Conservation (phyloP, 2,113 vertebrate genomes). For the Glaucidium brasilianum region DNA sequence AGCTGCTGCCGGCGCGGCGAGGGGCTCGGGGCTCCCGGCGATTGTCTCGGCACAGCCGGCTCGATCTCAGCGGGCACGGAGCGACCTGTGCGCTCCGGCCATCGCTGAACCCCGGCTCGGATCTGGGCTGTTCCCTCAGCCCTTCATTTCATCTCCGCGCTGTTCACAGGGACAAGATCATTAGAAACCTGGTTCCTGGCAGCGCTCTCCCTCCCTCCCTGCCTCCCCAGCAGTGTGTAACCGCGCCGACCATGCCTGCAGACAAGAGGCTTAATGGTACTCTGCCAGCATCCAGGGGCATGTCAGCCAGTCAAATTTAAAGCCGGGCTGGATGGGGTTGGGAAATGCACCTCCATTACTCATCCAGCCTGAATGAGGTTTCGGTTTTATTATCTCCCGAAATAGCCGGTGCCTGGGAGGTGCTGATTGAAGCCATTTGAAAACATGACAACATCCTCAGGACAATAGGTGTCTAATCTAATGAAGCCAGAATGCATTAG, state of each 20-base stretch:
- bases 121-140: neutral
- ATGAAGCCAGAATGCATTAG: constrained; percentile 53
- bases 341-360: constrained; percentile 37
- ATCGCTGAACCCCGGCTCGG: neutral
- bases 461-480: constrained; percentile 60
- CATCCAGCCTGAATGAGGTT: constrained; percentile 53
- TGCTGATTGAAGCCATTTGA: constrained; percentile 65
- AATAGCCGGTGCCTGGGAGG: constrained; percentile 49
- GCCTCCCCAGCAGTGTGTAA: constrained; percentile 22
- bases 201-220: constrained; percentile 12
- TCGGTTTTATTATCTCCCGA: constrained; percentile 41
- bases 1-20: no score
- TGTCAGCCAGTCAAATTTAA: constrained; percentile 50
- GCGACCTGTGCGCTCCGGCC: no score
- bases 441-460: constrained; percentile 62
- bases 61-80: no score
- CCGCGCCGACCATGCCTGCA: neutral
- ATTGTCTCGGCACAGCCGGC: no score
- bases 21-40: no score
- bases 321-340: neutral
- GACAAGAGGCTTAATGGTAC: constrained; percentile 63
- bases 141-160: neutral
- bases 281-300: constrained; percentile 42
- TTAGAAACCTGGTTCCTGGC: neutral
- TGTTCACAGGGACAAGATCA: neutral